phyloP scores from a whole-genome alignment of 64 coral and sea anemone species.

The Stichodactyla mertensii region DNA sequence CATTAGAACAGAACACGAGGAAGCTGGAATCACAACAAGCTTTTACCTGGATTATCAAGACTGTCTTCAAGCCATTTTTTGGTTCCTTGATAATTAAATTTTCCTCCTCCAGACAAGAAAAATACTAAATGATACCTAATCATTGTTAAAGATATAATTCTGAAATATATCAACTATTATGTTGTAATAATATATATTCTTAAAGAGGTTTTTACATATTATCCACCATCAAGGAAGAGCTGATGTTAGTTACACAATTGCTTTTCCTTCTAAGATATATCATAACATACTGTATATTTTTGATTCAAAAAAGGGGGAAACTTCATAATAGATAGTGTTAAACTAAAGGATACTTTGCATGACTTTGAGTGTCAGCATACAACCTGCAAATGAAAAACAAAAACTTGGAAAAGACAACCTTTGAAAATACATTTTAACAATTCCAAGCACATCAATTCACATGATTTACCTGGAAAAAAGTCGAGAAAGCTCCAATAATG shows the following conservation, averaged over 20 bases:
- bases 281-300: too few species aligned
- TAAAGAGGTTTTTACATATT: too few species aligned
- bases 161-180: too few species aligned
- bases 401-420: not conserved
- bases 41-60: slow-evolving; percentile 88
- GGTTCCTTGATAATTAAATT: slow-evolving; percentile 97
- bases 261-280: too few species aligned
- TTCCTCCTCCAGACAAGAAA: slow-evolving; percentile 92
- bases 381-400: slow-evolving; percentile 31
- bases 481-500: slow-evolving; percentile 80
- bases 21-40: not conserved
- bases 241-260: too few species aligned
- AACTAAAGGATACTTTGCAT: slow-evolving; percentile 80
- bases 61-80: slow-evolving; percentile 95
- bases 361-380: slow-evolving; percentile 81
- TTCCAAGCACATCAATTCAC: not conserved
- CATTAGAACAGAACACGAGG: not conserved
- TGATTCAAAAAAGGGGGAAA: not conserved
- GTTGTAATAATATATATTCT: too few species aligned
- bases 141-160: not conserved
- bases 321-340: not conserved
- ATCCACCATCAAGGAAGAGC: too few species aligned
- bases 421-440: not conserved
- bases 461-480: slow-evolving; percentile 91
- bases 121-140: slow-evolving; percentile 94